Evolutionary conservation across 2,888 invertebrate species (phyloP).

Genomic region (Myopa tessellatipennis): DNA sequence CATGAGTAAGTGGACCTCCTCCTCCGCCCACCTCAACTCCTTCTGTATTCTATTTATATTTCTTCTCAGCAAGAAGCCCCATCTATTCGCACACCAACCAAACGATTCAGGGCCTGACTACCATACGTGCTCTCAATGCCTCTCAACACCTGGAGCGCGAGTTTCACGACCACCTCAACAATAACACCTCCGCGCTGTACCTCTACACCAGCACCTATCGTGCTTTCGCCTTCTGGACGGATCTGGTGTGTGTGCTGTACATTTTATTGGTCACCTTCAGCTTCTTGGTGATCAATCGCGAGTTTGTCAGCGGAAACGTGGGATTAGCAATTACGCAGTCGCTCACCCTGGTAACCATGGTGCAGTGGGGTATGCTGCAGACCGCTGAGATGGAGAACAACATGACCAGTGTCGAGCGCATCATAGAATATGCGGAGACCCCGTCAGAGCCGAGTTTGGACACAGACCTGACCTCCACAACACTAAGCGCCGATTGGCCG

Average conservation of each 20-base stretch:
- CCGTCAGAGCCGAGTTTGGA: constrained; percentile 73
- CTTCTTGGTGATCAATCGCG: constrained; percentile 75
- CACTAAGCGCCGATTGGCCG: constrained; percentile 76
- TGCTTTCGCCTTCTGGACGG: constrained; percentile 94
- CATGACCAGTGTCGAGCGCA: constrained; percentile 86
- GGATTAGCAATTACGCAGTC: constrained; percentile 81
- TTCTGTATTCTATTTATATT: too few relatives aligned
- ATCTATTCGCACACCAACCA: constrained; percentile 82
- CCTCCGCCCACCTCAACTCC: constrained; percentile 27
- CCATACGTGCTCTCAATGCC: constrained; percentile 79
- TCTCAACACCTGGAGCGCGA: constrained; percentile 73
- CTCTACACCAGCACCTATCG: constrained; percentile 87
- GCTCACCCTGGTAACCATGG: constrained; percentile 77
- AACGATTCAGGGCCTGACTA: constrained; percentile 80
- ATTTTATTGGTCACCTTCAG: constrained; percentile 87
- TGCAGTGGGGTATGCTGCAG: constrained; percentile 88
- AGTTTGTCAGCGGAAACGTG: constrained; percentile 72
- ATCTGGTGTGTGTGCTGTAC: constrained; percentile 88
- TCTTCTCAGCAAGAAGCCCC: constrained; percentile 75
- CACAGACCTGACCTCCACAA: constrained; percentile 58
- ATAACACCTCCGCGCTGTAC: constrained; percentile 79
- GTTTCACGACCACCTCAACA: constrained; percentile 74
- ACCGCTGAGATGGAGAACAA: constrained; percentile 85
- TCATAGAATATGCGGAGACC: constrained; percentile 82
- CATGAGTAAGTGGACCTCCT: constrained; percentile 58